Evolutionary conservation across 2,113 vertebrate genomes (phyloP).

Genomic region (Neotragus moschatus): DNA sequence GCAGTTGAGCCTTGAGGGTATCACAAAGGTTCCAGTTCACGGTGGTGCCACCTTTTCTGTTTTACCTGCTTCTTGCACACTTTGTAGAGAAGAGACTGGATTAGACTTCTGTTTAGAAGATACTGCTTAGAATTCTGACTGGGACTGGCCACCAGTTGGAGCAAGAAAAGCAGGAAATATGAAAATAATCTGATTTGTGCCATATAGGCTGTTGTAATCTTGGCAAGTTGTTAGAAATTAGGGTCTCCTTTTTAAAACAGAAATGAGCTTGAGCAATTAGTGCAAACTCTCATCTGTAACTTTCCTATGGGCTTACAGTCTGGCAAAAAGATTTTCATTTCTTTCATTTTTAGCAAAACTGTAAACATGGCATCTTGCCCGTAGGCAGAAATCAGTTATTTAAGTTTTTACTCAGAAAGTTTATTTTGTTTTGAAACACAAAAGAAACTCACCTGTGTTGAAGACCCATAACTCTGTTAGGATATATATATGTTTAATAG

Average conservation of each 20-base stretch:
- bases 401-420: background rate
- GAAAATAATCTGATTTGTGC: background rate
- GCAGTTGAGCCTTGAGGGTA: background rate
- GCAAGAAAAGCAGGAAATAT: background rate
- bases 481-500: background rate
- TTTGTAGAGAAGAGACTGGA: background rate
- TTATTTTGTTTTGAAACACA: constrained; percentile 30
- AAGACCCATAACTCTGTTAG: background rate
- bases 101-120: background rate
- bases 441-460: constrained; percentile 10
- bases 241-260: background rate
- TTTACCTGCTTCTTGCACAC: background rate
- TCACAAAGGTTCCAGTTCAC: background rate
- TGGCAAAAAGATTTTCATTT: constrained; percentile 18
- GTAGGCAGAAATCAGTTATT: constrained; percentile 20
- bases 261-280: constrained; percentile 1
- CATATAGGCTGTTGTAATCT: background rate
- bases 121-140: background rate
- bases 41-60: background rate
- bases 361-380: background rate
- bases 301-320: background rate
- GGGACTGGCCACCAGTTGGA: background rate
- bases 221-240: background rate
- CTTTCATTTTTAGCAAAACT: constrained; percentile 33
- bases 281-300: background rate